Conservation (phyloP, 2,888 invertebrate genomes). For the Coelogynopora nodosa region DNA sequence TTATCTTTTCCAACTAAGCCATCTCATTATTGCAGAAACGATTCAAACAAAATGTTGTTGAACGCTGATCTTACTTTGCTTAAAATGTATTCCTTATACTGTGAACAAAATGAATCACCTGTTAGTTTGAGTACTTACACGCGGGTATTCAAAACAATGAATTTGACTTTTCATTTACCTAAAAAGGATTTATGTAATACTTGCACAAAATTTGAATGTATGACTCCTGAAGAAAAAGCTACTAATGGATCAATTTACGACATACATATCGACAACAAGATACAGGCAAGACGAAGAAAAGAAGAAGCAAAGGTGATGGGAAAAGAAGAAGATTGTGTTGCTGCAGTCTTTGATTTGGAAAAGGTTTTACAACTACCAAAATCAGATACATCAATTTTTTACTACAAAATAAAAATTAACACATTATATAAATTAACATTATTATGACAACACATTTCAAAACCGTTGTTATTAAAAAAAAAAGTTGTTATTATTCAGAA, state of each 20-base stretch:
- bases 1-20: neutral
- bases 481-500: no score
- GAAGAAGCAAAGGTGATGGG: neutral
- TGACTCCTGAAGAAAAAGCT: neutral
- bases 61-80: neutral
- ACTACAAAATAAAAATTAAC: neutral
- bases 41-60: neutral
- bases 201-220: neutral
- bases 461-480: no score
- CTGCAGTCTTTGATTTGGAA: neutral
- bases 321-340: neutral
- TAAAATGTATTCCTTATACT: neutral
- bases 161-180: neutral
- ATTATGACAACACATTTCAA: no score
- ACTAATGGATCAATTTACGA: neutral
- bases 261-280: neutral
- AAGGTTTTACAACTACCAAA: neutral
- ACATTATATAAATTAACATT: no score
- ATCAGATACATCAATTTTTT: no score
- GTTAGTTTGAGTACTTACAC: neutral
- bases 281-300: slow-evolving; percentile 2
- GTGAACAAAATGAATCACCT: neutral
- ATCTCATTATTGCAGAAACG: neutral
- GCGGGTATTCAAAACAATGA: neutral
- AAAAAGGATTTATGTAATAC: neutral